phyloP scores from a whole-genome alignment of 2,113 vertebrate species.

The Phrynocephalus versicolor region DNA sequence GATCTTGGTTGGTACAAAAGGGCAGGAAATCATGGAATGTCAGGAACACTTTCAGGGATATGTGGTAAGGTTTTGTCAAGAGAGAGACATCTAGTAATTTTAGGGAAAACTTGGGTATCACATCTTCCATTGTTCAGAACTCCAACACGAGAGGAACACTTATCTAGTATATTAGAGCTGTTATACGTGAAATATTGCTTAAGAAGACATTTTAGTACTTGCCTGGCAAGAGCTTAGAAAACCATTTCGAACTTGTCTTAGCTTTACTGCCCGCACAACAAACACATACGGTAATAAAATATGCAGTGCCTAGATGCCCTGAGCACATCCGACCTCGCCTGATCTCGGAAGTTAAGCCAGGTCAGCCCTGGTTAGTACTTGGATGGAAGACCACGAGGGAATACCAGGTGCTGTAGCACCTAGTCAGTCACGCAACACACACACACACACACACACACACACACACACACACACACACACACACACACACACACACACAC shows the following conservation, averaged over 20 bases:
- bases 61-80: not conserved
- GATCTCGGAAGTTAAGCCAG: too few species aligned
- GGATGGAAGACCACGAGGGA: too few species aligned
- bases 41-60: not conserved
- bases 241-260: not conserved
- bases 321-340: too few species aligned
- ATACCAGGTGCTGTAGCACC: too few species aligned
- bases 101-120: not conserved
- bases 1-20: not conserved
- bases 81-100: not conserved
- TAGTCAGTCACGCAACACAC: too few species aligned
- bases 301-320: too few species aligned
- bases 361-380: too few species aligned
- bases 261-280: not conserved
- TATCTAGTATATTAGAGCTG: not conserved
- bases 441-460: too few species aligned
- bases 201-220: not conserved
- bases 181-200: not conserved
- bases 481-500: too few species aligned
- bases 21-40: not conserved
- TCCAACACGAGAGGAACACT: not conserved
- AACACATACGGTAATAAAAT: not conserved
- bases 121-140: not conserved
- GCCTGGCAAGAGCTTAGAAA: too few species aligned
- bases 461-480: too few species aligned